Base-by-base conservation (phyloP, 2,888 invertebrate species). In the Tipula confusa region DNA sequence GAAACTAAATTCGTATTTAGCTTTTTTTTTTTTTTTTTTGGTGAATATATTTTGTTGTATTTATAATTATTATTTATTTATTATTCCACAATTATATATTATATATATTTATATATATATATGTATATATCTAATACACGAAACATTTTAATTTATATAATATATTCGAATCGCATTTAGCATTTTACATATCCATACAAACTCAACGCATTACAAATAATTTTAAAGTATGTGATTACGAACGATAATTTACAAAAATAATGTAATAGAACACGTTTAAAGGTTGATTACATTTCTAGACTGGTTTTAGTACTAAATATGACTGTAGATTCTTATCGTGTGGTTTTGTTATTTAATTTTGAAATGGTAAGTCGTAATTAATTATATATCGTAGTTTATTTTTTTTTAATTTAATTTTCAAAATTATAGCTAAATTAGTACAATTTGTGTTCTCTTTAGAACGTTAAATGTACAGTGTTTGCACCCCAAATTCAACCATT, bases 21-120 rank as follows among this genome's bases (percentile, higher is more conserved):
- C n/a, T n/a, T n/a, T n/a, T n/a, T n/a, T n/a, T n/a, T n/a, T 43
- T 43, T 43, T 64, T 64, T 64, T 64, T 64, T 64, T 64, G 64
- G 64, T 64, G 64, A 64, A 64, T 64, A 64, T 31, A 31, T 43
- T 64, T 64, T 64, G 24, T 64, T 64, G 24, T 64, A 24, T 64
- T 64, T 24, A 64, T 64, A 24, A 18, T 64, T 64, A 64, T 64
- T 64, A 64, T 64, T 64, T 64, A 64, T 64, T 64, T 64, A 64
- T 64, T 64, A 64, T 64, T 64, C 24, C 24, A 7, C 24, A 64
- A 43, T 64, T 64, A 64, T 24, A 7, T 9, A 64, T 18, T 18
- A 64, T 64, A 9, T 24, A 64, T 24, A 64, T 64, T 64, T 64
- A 64, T 64, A 64, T 64, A n/a, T n/a, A n/a, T n/a, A n/a, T n/a